Base-by-base conservation (phyloP, 2,888 invertebrate genomes). In the Andrena trimmerana region DNA sequence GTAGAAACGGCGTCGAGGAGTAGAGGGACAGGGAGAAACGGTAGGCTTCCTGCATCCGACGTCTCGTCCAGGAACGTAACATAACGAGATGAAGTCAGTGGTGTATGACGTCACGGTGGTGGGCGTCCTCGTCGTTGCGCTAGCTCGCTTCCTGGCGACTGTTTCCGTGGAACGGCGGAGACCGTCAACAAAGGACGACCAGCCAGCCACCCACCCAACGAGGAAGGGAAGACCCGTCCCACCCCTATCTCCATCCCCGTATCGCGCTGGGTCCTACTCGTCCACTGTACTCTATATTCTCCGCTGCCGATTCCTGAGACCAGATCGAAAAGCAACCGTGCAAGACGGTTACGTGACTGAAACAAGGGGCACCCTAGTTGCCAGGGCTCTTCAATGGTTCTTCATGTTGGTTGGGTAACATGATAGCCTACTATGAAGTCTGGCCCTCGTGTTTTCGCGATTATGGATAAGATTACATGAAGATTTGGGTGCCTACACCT, bases 81-180 rank as follows among this genome's bases (percentile, higher is more conserved):
- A 89, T 92, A 93, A 94, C 92, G 92, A 94, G 94, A 94, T 94
- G 94, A 94, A 95, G 94, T 94, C 94, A 94, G 93, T 94, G 94
- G 94, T 91, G 94, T 94, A 94, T 94, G 94, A 94, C 95, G 95
- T 95, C 94, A 94, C 94, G 94, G 94, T 92, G 83, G 90, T 91
- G 91, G 92, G 91, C 90, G 91, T 92, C 90, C 91, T 90, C 86
- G 84, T 90, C 91, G 91, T 92, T 89, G 90, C 90, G 90, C 89
- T 88, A 89, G 90, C 91, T 90, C 86, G 88, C 91, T 92, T 92
- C 92, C 93, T 91, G 92, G 91, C 90, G 88, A 91, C 91, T 91
- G 90, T 92, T 90, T 91, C 90, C 91, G 89, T 90, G 87, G 86
- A 84, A 82, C 86, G 78, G 85, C 85, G 83, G 87, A 90, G 90